phyloP scores from a whole-genome alignment of 2,888 invertebrate genomes.

The Eustalomyia histrio region DNA sequence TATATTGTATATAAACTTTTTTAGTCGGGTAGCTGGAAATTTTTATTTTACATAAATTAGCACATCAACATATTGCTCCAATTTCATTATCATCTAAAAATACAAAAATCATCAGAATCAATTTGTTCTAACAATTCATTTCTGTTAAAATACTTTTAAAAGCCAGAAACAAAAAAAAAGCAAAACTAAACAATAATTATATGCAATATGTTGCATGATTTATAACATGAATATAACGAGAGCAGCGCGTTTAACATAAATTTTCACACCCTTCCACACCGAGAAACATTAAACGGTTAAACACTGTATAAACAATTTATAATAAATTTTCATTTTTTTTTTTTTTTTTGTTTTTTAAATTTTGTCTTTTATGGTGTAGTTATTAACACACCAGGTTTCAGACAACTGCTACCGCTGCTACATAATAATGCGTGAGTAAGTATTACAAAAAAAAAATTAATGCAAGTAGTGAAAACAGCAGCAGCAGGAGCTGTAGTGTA shows the following conservation, averaged over 20 bases:
- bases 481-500: background rate
- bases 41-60: too few species aligned
- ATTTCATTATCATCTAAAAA: background rate
- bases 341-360: slow-evolving; percentile 39
- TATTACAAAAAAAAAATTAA: slow-evolving; percentile 1
- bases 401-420: slow-evolving; percentile 56
- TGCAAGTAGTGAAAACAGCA: background rate
- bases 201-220: slow-evolving; percentile 65
- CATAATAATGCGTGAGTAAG: background rate
- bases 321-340: slow-evolving; percentile 55
- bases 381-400: slow-evolving; percentile 60
- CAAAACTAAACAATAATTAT: slow-evolving; percentile 65
- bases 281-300: slow-evolving; percentile 57
- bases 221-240: slow-evolving; percentile 56
- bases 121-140: slow-evolving; percentile 20
- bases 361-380: slow-evolving; percentile 35
- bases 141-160: slow-evolving; percentile 28
- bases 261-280: slow-evolving; percentile 56
- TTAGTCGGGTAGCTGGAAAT: too few species aligned
- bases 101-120: background rate
- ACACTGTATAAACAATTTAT: slow-evolving; percentile 63
- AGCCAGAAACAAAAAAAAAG: slow-evolving; percentile 43
- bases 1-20: too few species aligned
- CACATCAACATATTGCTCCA: too few species aligned
- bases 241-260: background rate